phyloP scores from a whole-genome alignment of 1,140 invertebrate species.

The Lineus longissimus region DNA sequence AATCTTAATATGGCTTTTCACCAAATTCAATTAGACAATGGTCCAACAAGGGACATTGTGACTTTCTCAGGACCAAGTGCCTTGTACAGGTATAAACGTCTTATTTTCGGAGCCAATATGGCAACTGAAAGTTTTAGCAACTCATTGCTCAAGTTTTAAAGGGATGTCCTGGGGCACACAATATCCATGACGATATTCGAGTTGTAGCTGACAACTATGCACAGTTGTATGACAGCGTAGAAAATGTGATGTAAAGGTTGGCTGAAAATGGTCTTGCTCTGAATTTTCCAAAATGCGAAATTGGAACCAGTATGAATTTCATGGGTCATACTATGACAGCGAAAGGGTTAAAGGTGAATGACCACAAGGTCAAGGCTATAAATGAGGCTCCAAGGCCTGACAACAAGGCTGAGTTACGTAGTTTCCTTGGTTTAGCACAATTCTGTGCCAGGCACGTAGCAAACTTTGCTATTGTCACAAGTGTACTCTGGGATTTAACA shows the following conservation, averaged over 20 bases:
- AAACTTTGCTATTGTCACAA: conserved; percentile 21
- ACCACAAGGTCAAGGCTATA: conserved; percentile 45
- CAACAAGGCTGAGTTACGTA: conserved; percentile 22
- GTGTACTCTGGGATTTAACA: conserved; percentile 23
- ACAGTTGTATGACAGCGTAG: not conserved
- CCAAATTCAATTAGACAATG: conserved; percentile 28
- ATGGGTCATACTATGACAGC: conserved; percentile 19
- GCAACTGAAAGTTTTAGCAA: not conserved
- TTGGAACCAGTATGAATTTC: conserved; percentile 18
- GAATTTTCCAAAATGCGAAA: conserved; percentile 24
- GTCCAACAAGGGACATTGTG: not conserved
- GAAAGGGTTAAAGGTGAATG: conserved; percentile 20
- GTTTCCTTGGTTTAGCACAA: conserved; percentile 22
- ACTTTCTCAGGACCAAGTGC: not conserved
- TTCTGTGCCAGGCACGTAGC: conserved; percentile 11
- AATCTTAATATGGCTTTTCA: conserved; percentile 29
- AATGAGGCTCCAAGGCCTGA: conserved; percentile 7
- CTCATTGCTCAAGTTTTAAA: not conserved
- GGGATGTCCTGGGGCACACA: not conserved
- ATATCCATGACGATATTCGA: not conserved
- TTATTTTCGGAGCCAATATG: not conserved
- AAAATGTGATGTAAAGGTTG: not conserved
- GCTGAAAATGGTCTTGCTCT: conserved; percentile 19
- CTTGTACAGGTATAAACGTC: not conserved
- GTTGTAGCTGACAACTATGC: not conserved